phyloP scores from a whole-genome alignment of 1,140 invertebrate genomes.

The Hylaeus anthracinus region DNA sequence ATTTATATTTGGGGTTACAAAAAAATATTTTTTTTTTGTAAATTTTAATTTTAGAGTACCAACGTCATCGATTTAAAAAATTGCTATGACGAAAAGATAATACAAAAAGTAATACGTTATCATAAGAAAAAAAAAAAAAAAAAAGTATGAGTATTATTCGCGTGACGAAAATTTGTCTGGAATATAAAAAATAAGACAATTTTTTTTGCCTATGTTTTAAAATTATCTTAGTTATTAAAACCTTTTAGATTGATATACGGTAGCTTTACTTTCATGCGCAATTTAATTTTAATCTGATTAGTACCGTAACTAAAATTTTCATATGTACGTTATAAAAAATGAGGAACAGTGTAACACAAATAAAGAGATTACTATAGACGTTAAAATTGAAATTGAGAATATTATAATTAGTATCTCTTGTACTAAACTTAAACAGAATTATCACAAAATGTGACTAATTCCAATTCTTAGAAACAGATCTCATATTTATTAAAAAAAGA shows the following conservation, averaged over 20 bases:
- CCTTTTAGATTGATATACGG: not conserved
- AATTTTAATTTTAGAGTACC: not conserved
- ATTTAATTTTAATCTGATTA: slow-evolving; percentile 8
- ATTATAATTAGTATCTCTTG: not conserved
- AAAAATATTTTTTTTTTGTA: slow-evolving; percentile 4
- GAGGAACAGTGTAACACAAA: not conserved
- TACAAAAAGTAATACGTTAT: not conserved
- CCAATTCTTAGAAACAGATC: not conserved
- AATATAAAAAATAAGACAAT: not conserved
- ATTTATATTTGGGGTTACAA: slow-evolving; percentile 5
- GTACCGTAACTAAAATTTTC: not conserved
- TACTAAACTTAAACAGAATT: not conserved
- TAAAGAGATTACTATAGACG: not conserved
- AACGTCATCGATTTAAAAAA: slow-evolving; percentile 10
- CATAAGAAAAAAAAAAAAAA: slow-evolving; percentile 6
- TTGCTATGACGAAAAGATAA: not conserved
- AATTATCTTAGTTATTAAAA: slow-evolving; percentile 17
- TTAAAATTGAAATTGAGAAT: not conserved
- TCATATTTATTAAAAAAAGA: not conserved
- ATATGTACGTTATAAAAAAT: not conserved
- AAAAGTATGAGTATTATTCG: not conserved
- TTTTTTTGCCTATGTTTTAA: not conserved
- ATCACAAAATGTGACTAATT: not conserved
- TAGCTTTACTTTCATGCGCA: not conserved
- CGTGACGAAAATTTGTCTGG: not conserved